Base-by-base conservation (phyloP, 1,140 invertebrate genomes). In the Sinonovacula constricta region DNA sequence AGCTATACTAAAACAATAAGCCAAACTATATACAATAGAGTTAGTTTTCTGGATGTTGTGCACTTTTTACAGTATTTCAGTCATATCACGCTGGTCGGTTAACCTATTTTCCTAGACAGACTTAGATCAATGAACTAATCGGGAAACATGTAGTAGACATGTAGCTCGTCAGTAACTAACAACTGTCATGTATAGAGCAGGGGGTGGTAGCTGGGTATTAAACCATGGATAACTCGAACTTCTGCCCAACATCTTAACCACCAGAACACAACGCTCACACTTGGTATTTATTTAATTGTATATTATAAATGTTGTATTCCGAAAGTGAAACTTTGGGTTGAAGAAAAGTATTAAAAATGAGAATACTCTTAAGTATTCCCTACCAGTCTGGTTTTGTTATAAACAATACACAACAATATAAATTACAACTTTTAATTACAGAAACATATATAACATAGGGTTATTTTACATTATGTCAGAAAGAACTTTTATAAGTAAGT, bases 401-500 rank as follows among this genome's bases (percentile, higher is more conserved):
- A 33, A 62, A n/a, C 1, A 33, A 62, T 33, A 62, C 59, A 62
- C 30, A 62, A 14, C n/a, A n/a, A n/a, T n/a, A n/a, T 62, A 7
- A 62, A 62, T n/a, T 33, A 34, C 28, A 62, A 62, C 59, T 31
- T 62, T 62, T 59, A 59, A 59, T 59, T 14, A 62, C 59, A 62
- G 59, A 62, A 62, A 62, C 59, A 30, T 62, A 62, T 14, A 33
- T 62, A 62, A 62, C 22, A 59, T n/a, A 62, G 30, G 59, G 59
- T 62, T 33, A 62, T 62, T 62, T 62, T 62, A n/a, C 59, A 14
- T 62, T 62, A 62, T 62, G 59, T n/a, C 59, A 62, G 22, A 62
- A 33, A 14, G n/a, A n/a, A n/a, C n/a, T n/a, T n/a, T n/a, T n/a
- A n/a, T n/a, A n/a, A n/a, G n/a, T n/a, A n/a, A n/a, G n/a, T n/a